phyloP scores from a whole-genome alignment of 2,888 invertebrate genomes.

The Drosophila barbarae region DNA sequence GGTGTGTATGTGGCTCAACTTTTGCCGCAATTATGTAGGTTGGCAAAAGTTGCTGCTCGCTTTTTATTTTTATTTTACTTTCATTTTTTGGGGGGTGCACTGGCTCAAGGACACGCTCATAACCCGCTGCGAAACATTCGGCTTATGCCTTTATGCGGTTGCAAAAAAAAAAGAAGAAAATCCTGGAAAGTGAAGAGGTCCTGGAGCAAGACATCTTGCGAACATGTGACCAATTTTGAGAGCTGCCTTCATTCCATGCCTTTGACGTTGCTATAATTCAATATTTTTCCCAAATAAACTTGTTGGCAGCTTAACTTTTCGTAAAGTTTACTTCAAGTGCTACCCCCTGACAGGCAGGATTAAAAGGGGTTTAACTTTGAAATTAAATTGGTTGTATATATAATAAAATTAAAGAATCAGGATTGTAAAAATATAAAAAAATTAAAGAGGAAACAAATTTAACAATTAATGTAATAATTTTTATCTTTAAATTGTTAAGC shows the following conservation, averaged over 20 bases:
- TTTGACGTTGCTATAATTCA: constrained; percentile 70
- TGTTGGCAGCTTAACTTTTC: constrained; percentile 74
- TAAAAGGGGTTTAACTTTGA: neutral
- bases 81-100: constrained; percentile 25
- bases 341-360: constrained; percentile 7
- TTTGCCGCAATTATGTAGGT: constrained; percentile 72
- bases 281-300: constrained; percentile 72
- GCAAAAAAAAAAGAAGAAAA: constrained; percentile 19
- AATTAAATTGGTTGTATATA: neutral
- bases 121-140: constrained; percentile 45
- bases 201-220: constrained; percentile 30
- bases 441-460: too few relatives aligned
- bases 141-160: constrained; percentile 66
- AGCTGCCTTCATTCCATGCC: constrained; percentile 24
- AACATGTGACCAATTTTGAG: constrained; percentile 37
- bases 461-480: too few relatives aligned
- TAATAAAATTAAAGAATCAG: neutral
- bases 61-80: constrained; percentile 54
- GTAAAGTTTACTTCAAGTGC: constrained; percentile 37
- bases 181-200: neutral
- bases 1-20: constrained; percentile 49
- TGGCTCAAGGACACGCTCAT: constrained; percentile 57
- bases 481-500: neutral
- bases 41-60: constrained; percentile 63
- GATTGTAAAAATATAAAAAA: neutral